Base-by-base conservation (phyloP, 1,140 invertebrate genomes). In the Nephotettix cincticeps region DNA sequence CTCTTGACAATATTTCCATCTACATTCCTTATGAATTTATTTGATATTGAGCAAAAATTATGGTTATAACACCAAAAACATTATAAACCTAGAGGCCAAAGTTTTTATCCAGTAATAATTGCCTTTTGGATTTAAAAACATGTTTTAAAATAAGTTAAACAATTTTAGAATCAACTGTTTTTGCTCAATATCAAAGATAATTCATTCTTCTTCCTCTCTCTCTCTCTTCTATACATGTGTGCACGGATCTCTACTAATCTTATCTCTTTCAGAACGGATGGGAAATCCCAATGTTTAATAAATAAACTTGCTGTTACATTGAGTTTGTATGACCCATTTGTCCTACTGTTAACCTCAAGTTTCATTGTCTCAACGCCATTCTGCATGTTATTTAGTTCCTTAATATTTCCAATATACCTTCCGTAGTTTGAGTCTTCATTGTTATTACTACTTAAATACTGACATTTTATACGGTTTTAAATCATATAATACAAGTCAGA, bases 301-400 rank as follows among this genome's bases (percentile, higher is more conserved):
- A 61, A 27, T 27, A 61, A 27, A 25, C 25, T 25, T 14, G 28
- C n/a, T 61, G 56, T 61, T 61, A 25, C 56, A 23, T 61, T 61
- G 23, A 29, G 23, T 61, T 36, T 61, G 23, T 29, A 27, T 25
- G 27, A 21, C 21, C 56, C 11, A 9, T 29, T 61, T 61, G 56
- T 6, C 56, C 21, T 19, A 9, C 36, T 61, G 27, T 61, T 14
- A 36, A 6, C 4, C 32, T 14, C 14, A 36, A 36, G 4, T 6
- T 36, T 28, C 2, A 61, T 54, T 28, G 21, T 61, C 21, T 28
- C 23, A 2, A 61, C 19, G 23, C 21, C 47, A 54, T 19, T 54
- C 11, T 54, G 56, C 56, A 61, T 61, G 56, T 61, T 28, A 51
- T n/a, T n/a, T 61, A 61, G 56, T 27, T 61, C 56, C 56, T 61